These are phyloP conservation scores for Neodiprion lecontei DNA, from an alignment of 1,140 invertebrate species.

Conservation along the genomic window DNA sequence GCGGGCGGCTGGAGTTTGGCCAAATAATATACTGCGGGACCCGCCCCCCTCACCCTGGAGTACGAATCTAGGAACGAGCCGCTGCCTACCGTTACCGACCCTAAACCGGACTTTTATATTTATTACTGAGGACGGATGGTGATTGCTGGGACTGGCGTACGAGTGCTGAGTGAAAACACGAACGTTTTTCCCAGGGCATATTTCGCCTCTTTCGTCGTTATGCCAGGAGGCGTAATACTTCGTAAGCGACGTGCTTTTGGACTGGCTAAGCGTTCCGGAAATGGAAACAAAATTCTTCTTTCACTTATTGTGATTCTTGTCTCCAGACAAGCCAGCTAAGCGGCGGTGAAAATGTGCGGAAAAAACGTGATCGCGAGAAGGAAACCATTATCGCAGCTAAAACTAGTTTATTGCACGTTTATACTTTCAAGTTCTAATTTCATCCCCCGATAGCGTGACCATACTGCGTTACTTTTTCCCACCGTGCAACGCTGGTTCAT, in stretches of 20 bases:
- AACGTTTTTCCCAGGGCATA: background rate
- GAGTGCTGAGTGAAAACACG: background rate
- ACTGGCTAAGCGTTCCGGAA: background rate
- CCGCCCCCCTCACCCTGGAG: background rate
- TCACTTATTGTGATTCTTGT: too few species aligned
- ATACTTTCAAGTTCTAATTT: too few species aligned
- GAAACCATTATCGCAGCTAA: too few species aligned
- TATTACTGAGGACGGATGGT: constrained; percentile 43
- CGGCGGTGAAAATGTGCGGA: too few species aligned
- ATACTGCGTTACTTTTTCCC: too few species aligned
- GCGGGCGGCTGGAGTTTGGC: constrained; percentile 50
- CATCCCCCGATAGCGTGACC: too few species aligned
- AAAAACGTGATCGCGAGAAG: too few species aligned
- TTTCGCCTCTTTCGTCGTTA: background rate
- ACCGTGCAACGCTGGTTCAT: too few species aligned
- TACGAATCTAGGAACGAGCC: background rate
- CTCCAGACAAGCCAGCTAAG: too few species aligned
- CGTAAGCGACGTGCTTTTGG: background rate
- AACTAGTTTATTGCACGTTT: too few species aligned
- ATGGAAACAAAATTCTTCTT: background rate
- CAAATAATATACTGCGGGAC: constrained; percentile 51
- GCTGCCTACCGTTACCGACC: background rate
- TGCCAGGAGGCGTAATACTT: background rate
- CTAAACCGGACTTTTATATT: constrained; percentile 47
- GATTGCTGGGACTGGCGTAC: constrained; percentile 31